Evolutionary conservation across 2,113 vertebrate genomes (phyloP).

Genomic region (Spea bombifrons): DNA sequence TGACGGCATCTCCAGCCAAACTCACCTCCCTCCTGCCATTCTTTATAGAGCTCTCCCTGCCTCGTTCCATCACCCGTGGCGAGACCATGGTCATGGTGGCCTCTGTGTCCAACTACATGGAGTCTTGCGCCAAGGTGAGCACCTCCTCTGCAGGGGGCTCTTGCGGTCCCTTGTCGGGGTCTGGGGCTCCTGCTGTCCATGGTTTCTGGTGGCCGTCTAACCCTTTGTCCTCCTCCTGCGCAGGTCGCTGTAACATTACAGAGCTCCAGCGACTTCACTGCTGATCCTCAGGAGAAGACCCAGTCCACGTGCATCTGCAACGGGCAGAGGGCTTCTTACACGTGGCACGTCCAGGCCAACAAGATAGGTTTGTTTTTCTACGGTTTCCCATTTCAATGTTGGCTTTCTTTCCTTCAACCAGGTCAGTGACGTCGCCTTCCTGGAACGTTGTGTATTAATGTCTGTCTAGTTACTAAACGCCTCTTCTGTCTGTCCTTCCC

Average conservation of each 20-base stretch:
- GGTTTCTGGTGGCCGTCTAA: no score
- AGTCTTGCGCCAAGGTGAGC: conserved; percentile 52
- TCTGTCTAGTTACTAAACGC: not conserved
- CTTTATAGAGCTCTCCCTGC: conserved; percentile 77
- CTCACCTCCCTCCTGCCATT: conserved; percentile 75
- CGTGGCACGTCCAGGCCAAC: not conserved
- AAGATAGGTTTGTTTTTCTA: not conserved
- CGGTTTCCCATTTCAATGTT: not conserved
- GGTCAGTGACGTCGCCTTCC: no score
- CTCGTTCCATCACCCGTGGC: conserved; percentile 72
- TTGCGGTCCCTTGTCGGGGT: not conserved
- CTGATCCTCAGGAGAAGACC: not conserved
- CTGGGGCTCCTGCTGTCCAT: no score
- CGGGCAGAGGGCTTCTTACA: not conserved
- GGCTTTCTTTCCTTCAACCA: no score
- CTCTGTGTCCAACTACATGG: conserved; percentile 66
- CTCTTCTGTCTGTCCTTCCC: not conserved
- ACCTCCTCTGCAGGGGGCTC: not conserved
- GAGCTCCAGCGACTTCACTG: not conserved
- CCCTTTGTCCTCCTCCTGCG: not conserved
- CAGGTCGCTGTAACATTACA: not conserved
- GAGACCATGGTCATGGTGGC: conserved; percentile 75
- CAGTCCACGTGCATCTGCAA: not conserved
- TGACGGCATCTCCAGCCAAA: conserved; percentile 58
- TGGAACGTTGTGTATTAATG: no score